Base-by-base conservation (phyloP, 2,797 vertebrate genomes). In the Columba guinea region DNA sequence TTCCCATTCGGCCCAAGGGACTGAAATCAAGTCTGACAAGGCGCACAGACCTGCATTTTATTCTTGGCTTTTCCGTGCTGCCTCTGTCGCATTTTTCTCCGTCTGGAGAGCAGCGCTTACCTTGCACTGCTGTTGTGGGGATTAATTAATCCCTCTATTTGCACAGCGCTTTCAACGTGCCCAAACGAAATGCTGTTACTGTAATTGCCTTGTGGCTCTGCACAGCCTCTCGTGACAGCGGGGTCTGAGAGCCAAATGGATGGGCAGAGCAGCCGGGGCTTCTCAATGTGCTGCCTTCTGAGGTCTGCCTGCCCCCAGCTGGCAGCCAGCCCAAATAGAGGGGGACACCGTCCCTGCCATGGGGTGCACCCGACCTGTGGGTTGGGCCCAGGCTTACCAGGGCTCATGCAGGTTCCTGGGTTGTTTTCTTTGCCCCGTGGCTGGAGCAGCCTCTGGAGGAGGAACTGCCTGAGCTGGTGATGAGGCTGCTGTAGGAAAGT, bases 81-180 rank as follows among this genome's bases (percentile, higher is more conserved):
- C 37, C 79, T 89, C 75, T 64, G 44, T 84, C 3, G 2, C 68
- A 17, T 79, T 87, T 84, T 74, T 5, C 79, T 80, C 64, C 62
- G 44, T 93, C 79, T 92, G 82, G 90, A 87, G 60, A 78, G 58
- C 1, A 0, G 30, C 78, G 62, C 91, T 95, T 93, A 94, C 82
- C 87, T 94, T 71, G 84, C 94, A 65, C 69, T 80, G 79, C 76
- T 28, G 69, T 88, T 85, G 65, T 92, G 89, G 69, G 93, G 71
- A 84, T 96, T 95, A 94, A 92, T 93, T 92, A 92, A 92, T 94
- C 93, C 84, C 82, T 94, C 64, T 92, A 5, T 95, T 95, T 96
- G 68, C 73, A 83, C 78, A 80, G 60, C 0, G 1, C 76, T 87
- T 90, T 89, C 71, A 89, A 83, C 68, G 4, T 46, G 49, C 69